phyloP scores from a whole-genome alignment of 2,797 vertebrate genomes.

The Enteromius thamalakanensis region DNA sequence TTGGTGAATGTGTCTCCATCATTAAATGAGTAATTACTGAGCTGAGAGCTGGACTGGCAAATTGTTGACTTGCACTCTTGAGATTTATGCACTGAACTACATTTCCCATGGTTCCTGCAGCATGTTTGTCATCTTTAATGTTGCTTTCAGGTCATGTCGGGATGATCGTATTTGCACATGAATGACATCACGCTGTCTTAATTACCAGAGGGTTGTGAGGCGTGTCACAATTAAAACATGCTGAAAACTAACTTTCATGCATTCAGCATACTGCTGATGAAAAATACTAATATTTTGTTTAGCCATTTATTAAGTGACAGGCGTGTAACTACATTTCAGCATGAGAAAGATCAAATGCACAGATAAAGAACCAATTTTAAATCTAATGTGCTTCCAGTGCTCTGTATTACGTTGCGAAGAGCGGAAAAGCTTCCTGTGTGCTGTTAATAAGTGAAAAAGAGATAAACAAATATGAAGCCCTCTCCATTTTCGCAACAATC shows the following conservation, averaged over 20 bases:
- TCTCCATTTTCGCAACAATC: not conserved
- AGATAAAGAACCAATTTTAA: not conserved
- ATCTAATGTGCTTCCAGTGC: not conserved
- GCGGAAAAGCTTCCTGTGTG: constrained; percentile 4
- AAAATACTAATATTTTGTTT: not conserved
- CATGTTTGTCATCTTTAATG: not conserved
- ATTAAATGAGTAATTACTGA: constrained; percentile 44
- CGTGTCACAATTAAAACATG: not conserved
- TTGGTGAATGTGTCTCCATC: constrained; percentile 29
- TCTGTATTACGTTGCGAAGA: not conserved
- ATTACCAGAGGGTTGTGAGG: not conserved
- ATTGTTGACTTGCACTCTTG: constrained; percentile 26
- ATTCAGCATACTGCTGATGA: not conserved
- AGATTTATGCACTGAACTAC: constrained; percentile 22
- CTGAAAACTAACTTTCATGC: not conserved
- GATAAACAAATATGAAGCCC: not conserved
- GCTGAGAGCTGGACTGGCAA: constrained; percentile 20
- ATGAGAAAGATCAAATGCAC: not conserved
- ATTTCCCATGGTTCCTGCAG: constrained; percentile 39
- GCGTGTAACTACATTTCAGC: not conserved
- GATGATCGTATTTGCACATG: not conserved
- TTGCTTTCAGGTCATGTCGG: not conserved
- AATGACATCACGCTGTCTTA: not conserved
- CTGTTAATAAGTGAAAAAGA: not conserved
- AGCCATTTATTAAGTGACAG: not conserved